These are phyloP conservation scores for Corella eumyota DNA, from an alignment of 23 tunicate species.

Conservation along the genomic window DNA sequence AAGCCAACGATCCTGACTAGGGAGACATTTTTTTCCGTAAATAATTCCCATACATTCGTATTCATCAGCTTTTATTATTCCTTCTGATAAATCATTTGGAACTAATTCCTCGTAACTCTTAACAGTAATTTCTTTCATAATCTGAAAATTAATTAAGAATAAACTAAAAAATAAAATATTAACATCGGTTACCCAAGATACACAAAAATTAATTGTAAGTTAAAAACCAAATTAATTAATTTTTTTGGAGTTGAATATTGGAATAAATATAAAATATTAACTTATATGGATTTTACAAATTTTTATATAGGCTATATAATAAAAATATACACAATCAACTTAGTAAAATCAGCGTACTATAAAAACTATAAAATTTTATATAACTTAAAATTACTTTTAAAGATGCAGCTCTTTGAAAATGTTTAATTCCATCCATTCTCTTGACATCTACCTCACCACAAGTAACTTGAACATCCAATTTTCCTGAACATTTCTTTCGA, in stretches of 20 bases:
- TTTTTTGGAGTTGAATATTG: not conserved
- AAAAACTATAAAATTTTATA: too few species aligned
- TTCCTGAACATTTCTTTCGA: constrained; percentile 45
- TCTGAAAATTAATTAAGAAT: constrained; percentile 13
- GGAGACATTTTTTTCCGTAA: constrained; percentile 95
- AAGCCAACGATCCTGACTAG: constrained; percentile 93
- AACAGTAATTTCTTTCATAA: constrained; percentile 42
- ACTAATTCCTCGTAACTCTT: constrained; percentile 70
- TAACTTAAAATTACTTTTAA: constrained; percentile 35
- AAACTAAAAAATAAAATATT: not conserved
- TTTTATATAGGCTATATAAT: too few species aligned
- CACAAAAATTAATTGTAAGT: not conserved
- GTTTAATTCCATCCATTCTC: constrained; percentile 70
- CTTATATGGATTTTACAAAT: too few species aligned
- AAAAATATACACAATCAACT: too few species aligned
- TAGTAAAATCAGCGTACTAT: too few species aligned
- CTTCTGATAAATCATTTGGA: constrained; percentile 69
- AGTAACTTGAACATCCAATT: constrained; percentile 62
- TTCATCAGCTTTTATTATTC: constrained; percentile 61
- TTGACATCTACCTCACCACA: constrained; percentile 86
- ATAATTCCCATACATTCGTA: constrained; percentile 86
- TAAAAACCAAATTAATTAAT: not conserved
- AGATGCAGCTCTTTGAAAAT: constrained; percentile 91
- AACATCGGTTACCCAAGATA: not conserved
- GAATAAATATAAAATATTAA: too few species aligned